Evolutionary conservation across 92 coral and sea anemone genomes (phyloP), one percentile per base, ranked within the genome.

Genomic region (Umimayanthus kanabou): DNA sequence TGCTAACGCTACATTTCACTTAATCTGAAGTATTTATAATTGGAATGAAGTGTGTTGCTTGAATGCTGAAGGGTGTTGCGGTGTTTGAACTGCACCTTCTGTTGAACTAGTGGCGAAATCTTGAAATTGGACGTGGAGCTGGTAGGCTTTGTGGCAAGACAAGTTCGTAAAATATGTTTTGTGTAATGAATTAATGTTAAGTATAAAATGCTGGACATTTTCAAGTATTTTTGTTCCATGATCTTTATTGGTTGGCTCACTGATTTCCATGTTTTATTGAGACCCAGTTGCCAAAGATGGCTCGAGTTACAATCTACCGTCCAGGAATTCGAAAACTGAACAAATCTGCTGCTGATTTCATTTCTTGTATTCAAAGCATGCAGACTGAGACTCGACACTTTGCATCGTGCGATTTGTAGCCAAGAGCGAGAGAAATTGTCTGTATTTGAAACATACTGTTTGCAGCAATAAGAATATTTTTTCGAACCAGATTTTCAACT

Each of bases 81-180:
- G 33, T 67, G 25, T 28, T 39, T 25, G 69, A 76, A 71, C 73
- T 73, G 23, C 77, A 28, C 69, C 75, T 73, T 84, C 33, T 70
- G 40, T 69, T 39, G 10, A 76, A 85, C 26, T 61, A 20, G n/a
- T 28, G 66, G 77, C 2, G 3, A 85, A 33, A 28, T 67, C 8
- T 50, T 13, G 2, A 53, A 53, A 40, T 76, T 72, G 69, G 80
- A 25, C 25, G 22, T 23, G 30, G 39, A 39, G 16, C 45, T 37
- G 28, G 75, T 50, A 61, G 76, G 26, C 40, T 50, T 69, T 15
- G 40, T 83, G 58, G 5, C 39, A 14, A 2, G 43, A 39, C 40
- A 33, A 4, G 28, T 40, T 29, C 25, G n/a, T 16, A 16, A 20
- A 14, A 16, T 4, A 7, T 33, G 40, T 73, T 26, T 28, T 29